Base-by-base conservation (phyloP, 92 coral and sea anemone genomes). In the Anthopleura xanthogrammica region DNA sequence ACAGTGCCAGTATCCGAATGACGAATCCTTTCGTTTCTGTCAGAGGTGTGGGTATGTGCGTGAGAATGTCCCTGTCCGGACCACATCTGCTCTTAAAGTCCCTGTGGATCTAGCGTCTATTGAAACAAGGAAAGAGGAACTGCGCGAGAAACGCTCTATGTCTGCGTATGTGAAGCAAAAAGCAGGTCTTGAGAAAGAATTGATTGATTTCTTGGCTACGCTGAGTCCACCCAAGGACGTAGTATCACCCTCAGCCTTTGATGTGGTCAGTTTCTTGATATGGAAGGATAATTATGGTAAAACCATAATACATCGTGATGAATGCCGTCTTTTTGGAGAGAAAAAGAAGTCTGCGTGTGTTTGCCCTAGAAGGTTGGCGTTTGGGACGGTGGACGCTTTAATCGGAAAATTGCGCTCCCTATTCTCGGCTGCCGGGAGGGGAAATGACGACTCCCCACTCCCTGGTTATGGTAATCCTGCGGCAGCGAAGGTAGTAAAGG, bases 201-300 rank as follows among this genome's bases (percentile, higher is more conserved):
- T 72, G 3, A 6, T 5, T 6, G 7, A 7, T 72, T 72, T 72
- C 42, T 40, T 16, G 29, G 24, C 41, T 22, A 14, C 6, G 13
- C n/a, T 16, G 13, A 6, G 4, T 8, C 41, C 40, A 40, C 17
- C 40, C 29, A 9, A 24, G 16, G 24, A 22, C 42, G 52, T 72
- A 7, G 6, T 72, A 8, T 16, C 22, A 3, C 11, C 77, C 77
- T 6, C 46, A 2, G 11, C 77, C 5, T 5, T 2, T 3, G 77
- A 72, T 72, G 77, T 72, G 17, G 8, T 36, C 5, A 22, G 77
- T 16, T 72, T 72, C 13, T 42, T 72, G 4, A 42, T 24, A 14
- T 72, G 77, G 77, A 72, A 72, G 41, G 77, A 72, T 39, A 72
- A 24, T 22, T 14, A 4, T 72, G 77, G 77, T 14, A 64, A 64